Base-by-base conservation (phyloP, 1,140 invertebrate species). In the Heliconius himera region DNA sequence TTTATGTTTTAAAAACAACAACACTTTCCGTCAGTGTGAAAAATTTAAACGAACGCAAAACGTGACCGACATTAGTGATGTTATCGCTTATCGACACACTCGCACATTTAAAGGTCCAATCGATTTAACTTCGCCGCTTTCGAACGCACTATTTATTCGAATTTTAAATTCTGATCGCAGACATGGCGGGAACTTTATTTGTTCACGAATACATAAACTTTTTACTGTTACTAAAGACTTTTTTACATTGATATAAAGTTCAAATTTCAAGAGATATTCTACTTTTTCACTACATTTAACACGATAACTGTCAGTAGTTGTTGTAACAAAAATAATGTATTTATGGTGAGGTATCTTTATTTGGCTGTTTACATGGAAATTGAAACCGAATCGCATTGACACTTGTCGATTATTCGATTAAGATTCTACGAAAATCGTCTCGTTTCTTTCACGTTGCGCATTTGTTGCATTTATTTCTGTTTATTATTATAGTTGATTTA, bases 61-160 rank as follows among this genome's bases (percentile, higher is more conserved):
- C 91, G 90, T 91, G 90, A 91, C 85, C 77, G 78, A 81, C 84
- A 90, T 92, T 86, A 88, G 84, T 87, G 85, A 82, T 76, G 84
- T 85, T 66, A 66, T 81, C 87, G 83, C 84, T 89, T 88, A 91
- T 84, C 89, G 88, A 88, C 85, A 88, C 85, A 87, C 90, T 83
- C 85, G 88, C 87, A 87, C 90, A 82, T 91, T 90, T 66, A 85
- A 85, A 89, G 81, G 90, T 92, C 82, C 92, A 86, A 89, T 82
- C 89, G 90, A 93, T 93, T 93, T 88, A 93, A 93, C 90, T 88
- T 88, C 85, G 89, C 92, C 89, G 90, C 90, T 86, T 88, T 82
- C 81, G 84, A 88, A 87, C 81, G 82, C 84, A 86, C 87, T 87
- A 88, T 87, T 87, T 87, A 87, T 88, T 89, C 85, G 87, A 89